Base-by-base conservation (phyloP, 2,113 vertebrate genomes). In the Galbula dea region DNA sequence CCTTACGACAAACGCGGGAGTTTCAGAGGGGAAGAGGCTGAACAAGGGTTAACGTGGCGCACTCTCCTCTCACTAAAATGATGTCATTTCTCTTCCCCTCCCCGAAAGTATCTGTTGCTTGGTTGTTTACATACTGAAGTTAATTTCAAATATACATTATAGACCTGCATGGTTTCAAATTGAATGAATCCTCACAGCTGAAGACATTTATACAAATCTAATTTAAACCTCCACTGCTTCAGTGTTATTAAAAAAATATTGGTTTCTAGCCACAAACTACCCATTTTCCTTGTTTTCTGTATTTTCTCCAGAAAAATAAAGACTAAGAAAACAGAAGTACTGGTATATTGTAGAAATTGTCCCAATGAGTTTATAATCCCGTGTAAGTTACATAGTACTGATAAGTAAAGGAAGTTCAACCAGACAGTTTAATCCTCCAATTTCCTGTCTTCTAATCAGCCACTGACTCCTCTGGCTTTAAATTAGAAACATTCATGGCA, bases 401-500 rank as follows among this genome's bases (percentile, higher is more conserved):
- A 98, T 98, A 98, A 98, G 96, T 97, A 98, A 98, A 99, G 99
- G 99, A 99, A 99, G 98, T 99, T 98, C 98, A 98, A 98, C 98
- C 98, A 99, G 99, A 99, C 99, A 98, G 98, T 98, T 98, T 99
- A 99, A 99, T 99, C 99, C 98, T 98, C 98, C 98, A 99, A 99
- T 99, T 99, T 99, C 99, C 99, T 99, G 98, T 97, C 97, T 98
- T 99, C 98, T 99, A 99, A 99, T 99, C 99, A 99, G 98, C 98
- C 98, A 98, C 98, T 96, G 98, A 97, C 97, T 97, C 98, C 98
- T 98, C 98, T 94, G 97, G 97, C 96, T 98, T 97, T 98, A 99
- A 99, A 99, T 99, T 98, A 98, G 98, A 99, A 99, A 98, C 99
- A 99, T 98, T 97, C 98, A 91, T 97, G 94, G 96, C 96, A 95